Evolutionary conservation across 2,113 vertebrate species (phyloP).

Genomic region (Pterocles burchelli): DNA sequence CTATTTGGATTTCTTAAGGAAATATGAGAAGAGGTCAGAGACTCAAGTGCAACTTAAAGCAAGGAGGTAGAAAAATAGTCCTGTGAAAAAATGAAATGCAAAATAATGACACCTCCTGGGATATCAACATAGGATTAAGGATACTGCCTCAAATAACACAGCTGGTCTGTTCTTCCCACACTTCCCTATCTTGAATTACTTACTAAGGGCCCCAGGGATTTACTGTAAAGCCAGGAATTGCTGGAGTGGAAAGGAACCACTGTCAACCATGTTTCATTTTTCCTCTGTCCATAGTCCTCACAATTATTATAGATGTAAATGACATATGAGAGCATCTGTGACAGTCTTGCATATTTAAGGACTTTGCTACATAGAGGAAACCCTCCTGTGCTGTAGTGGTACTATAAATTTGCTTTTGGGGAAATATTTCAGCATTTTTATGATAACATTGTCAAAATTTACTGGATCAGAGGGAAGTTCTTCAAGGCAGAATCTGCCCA

Average conservation of each 20-base stretch:
- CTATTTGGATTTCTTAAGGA: background rate
- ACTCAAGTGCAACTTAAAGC: background rate
- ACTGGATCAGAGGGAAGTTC: background rate
- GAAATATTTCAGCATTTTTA: background rate
- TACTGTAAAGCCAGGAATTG: background rate
- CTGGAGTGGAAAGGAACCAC: background rate
- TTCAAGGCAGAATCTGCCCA: background rate
- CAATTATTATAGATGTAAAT: background rate
- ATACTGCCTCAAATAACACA: background rate
- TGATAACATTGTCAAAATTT: background rate
- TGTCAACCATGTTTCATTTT: background rate
- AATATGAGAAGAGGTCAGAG: background rate
- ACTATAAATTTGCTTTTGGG: background rate
- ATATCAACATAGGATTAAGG: background rate
- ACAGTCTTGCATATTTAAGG: background rate
- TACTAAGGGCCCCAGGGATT: background rate
- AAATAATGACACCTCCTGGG: accelerated
- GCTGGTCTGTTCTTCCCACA: background rate
- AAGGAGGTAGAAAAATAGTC: background rate
- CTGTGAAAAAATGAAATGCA: background rate
- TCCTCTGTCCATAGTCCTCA: background rate
- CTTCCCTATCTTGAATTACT: background rate
- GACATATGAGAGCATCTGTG: background rate
- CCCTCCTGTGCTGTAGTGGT: background rate
- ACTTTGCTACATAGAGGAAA: background rate